Conservation (phyloP, 2,888 invertebrate genomes). For the Drosophila neutralis region DNA sequence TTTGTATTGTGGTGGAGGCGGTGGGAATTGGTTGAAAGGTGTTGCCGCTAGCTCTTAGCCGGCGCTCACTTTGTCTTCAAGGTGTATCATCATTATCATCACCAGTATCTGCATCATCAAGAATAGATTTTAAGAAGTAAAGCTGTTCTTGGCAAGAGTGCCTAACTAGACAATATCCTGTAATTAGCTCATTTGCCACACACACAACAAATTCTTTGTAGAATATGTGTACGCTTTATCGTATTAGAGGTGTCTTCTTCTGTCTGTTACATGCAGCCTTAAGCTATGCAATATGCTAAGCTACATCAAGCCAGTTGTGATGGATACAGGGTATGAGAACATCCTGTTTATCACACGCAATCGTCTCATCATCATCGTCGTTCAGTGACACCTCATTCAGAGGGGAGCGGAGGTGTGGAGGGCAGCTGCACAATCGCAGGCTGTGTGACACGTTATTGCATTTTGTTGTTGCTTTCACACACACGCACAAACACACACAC, state of each 20-base stretch:
- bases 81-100: constrained; percentile 55
- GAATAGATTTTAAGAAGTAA: background rate
- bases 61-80: constrained; percentile 53
- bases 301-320: background rate
- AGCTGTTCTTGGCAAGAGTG: background rate
- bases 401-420: constrained; percentile 4
- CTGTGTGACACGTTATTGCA: constrained; percentile 68
- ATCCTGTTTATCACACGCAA: constrained; percentile 8
- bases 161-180: background rate
- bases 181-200: background rate
- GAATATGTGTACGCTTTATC: background rate
- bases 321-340: background rate
- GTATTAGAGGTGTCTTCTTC: background rate
- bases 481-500: constrained; percentile 11
- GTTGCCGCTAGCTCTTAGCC: constrained; percentile 18
- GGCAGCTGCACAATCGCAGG: constrained; percentile 9
- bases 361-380: constrained; percentile 14
- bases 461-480: constrained; percentile 57
- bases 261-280: background rate
- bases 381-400: constrained; percentile 57
- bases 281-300: background rate
- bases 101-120: constrained; percentile 14
- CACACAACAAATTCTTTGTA: background rate
- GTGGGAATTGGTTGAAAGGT: constrained; percentile 9
- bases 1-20: constrained; percentile 2